Conservation (phyloP, 2,797 vertebrate genomes). For the Crax fasciolata region DNA sequence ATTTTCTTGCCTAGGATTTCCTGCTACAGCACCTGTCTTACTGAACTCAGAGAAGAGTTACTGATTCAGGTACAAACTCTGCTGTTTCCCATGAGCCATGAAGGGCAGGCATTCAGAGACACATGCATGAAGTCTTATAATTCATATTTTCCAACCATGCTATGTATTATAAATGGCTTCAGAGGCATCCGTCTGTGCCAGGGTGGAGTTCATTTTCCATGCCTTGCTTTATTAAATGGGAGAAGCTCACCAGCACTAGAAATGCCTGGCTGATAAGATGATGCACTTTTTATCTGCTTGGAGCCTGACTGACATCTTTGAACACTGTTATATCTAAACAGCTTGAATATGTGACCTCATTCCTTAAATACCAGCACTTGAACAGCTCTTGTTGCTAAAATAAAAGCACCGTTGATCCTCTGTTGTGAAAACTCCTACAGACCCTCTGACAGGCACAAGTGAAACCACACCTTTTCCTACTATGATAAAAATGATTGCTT, state of each 20-base stretch:
- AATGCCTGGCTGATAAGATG: conserved; percentile 35
- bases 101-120: neutral
- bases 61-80: neutral
- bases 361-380: conserved; percentile 78
- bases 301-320: conserved; percentile 65
- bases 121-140: neutral
- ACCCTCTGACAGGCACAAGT: neutral
- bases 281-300: conserved; percentile 55
- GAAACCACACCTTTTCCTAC: conserved; percentile 20
- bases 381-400: conserved; percentile 73
- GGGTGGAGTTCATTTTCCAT: neutral
- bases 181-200: neutral
- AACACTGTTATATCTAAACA: conserved; percentile 71
- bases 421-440: conserved; percentile 48
- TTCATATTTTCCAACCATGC: neutral
- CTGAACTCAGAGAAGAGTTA: neutral
- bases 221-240: neutral
- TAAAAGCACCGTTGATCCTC: conserved; percentile 58
- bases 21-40: neutral
- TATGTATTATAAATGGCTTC: neutral
- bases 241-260: neutral
- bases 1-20: neutral
- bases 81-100: neutral
- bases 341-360: conserved; percentile 71
- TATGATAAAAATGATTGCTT: neutral